Conservation (phyloP, 2,113 vertebrate genomes). For the Chamaea fasciata region DNA sequence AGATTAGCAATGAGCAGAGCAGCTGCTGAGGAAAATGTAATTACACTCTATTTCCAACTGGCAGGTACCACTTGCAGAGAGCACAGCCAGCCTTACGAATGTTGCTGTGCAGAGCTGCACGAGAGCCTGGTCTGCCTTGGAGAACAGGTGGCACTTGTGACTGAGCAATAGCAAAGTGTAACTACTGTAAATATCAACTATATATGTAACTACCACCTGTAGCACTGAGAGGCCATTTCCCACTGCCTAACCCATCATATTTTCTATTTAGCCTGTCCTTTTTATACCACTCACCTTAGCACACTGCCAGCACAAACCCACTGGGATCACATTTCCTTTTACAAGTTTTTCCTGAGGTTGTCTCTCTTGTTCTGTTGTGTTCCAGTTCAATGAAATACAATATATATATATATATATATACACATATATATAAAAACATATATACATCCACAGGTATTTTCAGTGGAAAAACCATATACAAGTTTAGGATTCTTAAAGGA, state of each 20-base stretch:
- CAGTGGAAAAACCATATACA: constrained; percentile 22
- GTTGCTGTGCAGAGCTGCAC: neutral
- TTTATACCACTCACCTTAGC: constrained; percentile 40
- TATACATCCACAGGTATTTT: constrained; percentile 57
- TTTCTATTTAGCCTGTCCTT: constrained; percentile 47
- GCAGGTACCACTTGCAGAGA: neutral
- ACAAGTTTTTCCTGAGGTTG: constrained; percentile 10
- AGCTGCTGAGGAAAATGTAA: constrained; percentile 8
- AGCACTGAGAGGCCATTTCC: constrained; percentile 7
- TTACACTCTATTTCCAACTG: neutral
- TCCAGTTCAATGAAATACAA: constrained; percentile 19
- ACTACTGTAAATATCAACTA: constrained; percentile 21
- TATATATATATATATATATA: constrained; percentile 25
- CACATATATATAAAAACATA: constrained; percentile 40
- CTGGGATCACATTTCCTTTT: constrained; percentile 13
- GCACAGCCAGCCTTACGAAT: neutral
- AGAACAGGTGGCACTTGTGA: neutral
- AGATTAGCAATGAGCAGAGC: neutral
- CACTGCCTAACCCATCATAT: neutral
- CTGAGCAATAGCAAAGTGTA: constrained; percentile 61
- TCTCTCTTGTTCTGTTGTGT: constrained; percentile 47
- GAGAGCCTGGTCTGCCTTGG: neutral
- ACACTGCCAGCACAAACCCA: neutral
- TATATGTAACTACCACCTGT: neutral
- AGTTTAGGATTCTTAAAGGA: constrained; percentile 47